Evolutionary conservation across 2,113 vertebrate genomes (phyloP).

Genomic region (Poeciliopsis turrubarensis): DNA sequence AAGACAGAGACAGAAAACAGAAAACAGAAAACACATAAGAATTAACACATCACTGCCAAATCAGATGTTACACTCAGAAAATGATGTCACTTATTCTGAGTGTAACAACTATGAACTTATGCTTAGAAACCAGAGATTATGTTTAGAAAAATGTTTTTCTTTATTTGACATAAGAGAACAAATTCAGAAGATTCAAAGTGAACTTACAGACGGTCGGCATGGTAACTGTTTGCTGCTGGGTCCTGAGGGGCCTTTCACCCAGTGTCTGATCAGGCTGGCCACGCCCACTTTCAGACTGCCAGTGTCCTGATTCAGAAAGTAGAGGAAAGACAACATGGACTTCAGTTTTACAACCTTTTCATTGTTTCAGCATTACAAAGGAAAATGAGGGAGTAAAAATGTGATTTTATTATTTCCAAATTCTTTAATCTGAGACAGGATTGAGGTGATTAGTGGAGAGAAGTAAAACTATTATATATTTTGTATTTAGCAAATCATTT

Average conservation of each 20-base stretch:
- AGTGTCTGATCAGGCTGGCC: constrained; percentile 80
- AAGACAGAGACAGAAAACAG: too few relatives aligned
- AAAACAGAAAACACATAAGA: too few relatives aligned
- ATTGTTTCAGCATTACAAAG: not conserved
- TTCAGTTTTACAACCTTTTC: not conserved
- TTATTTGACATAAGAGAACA: not conserved
- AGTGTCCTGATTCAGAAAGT: constrained; percentile 67
- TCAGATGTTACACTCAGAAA: too few relatives aligned
- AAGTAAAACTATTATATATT: not conserved
- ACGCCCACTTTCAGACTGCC: constrained; percentile 83
- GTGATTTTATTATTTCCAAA: not conserved
- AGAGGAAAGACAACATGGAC: not conserved
- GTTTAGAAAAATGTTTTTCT: too few relatives aligned
- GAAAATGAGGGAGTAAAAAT: not conserved
- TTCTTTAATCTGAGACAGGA: not conserved
- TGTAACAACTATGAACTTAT: too few relatives aligned
- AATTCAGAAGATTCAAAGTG: not conserved
- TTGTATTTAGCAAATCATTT: not conserved
- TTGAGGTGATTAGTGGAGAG: not conserved
- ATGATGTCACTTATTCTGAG: too few relatives aligned
- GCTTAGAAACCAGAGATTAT: too few relatives aligned
- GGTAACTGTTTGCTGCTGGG: constrained; percentile 46
- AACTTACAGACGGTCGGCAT: constrained; percentile 72
- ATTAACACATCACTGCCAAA: too few relatives aligned
- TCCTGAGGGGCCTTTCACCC: constrained; percentile 79